Base-by-base conservation (phyloP, 2,113 vertebrate genomes). In the Tapirus terrestris region DNA sequence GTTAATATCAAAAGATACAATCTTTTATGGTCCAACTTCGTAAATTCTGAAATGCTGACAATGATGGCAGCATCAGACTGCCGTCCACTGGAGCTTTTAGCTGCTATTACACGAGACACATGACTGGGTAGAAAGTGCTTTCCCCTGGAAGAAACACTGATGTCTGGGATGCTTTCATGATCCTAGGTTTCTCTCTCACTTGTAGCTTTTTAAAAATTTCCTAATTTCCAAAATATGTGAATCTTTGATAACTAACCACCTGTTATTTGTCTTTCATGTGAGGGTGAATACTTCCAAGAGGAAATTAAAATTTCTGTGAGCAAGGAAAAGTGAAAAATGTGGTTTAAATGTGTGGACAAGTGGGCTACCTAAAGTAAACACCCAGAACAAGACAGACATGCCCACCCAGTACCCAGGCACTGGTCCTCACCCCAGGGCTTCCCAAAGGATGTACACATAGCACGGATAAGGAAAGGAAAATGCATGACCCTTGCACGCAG, bases 251-350 rank as follows among this genome's bases (percentile, higher is more conserved):
- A 76, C 18, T 6, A 77, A 51, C 27, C 16, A 51, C n/a, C 8
- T 36, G 29, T 70, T 75, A 39, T 43, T 94, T 91, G 5, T 58
- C 53, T 79, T 11, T 43, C 14, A 29, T 53, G 36, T 53, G 33
- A 76, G 5, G 18, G 51, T 88, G 51, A 93, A 36, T 39, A 68
- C 8, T 82, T 89, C 56, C 25, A 90, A 85, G 11, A 86, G 36
- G 56, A 73, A 63, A 85, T 72, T 89, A 75, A 68, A 73, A 68
- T 86, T 80, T 95, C 33, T 53, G 23, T 53, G 23, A 93, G 29
- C 12, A 56, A 68, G 31, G 56, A 85, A 61, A 95, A 86, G 9
- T 75, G 6, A 63, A 84, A 89, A 81, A 33, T 81, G 12, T 75
- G 36, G 58, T 27, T 73, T 90, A 51, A 43, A 75, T 81, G 13